Evolutionary conservation across 2,888 invertebrate genomes (phyloP).

Genomic region (Ptilodon capucinus): DNA sequence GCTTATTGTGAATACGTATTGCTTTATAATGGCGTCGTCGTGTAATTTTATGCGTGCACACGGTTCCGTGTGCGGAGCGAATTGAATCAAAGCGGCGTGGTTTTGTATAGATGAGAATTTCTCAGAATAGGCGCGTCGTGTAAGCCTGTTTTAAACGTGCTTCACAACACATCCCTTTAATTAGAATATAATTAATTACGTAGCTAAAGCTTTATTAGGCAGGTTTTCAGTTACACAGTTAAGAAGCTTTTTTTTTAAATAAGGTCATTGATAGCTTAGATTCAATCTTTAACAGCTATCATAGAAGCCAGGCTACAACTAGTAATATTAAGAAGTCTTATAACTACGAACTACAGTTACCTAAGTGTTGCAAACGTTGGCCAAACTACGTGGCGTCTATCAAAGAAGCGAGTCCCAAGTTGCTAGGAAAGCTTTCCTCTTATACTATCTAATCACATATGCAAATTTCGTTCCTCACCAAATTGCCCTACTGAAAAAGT

Average conservation of each 20-base stretch:
- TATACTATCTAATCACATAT: slow-evolving; percentile 42
- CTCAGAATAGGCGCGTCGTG: background rate
- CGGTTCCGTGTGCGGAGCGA: slow-evolving; percentile 9
- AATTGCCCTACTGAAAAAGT: slow-evolving; percentile 41
- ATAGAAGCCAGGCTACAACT: background rate
- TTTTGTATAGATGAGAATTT: slow-evolving; percentile 2
- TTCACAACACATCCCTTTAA: background rate
- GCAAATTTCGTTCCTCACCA: slow-evolving; percentile 40
- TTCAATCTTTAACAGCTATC: background rate
- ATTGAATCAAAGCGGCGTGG: slow-evolving; percentile 14
- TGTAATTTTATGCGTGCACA: slow-evolving; percentile 30
- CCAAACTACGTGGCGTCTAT: slow-evolving; percentile 4
- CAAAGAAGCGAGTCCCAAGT: slow-evolving; percentile 25
- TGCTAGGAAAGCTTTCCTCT: slow-evolving; percentile 30
- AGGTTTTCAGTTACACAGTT: too few relatives aligned
- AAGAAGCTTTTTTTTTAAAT: too few relatives aligned
- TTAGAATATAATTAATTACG: background rate
- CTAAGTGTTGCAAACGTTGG: background rate
- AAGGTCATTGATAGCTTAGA: too few relatives aligned
- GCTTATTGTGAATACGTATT: slow-evolving; percentile 48
- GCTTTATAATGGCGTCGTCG: slow-evolving; percentile 30
- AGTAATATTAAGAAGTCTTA: background rate
- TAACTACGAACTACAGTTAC: background rate
- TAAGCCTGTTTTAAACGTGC: background rate
- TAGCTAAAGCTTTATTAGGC: too few relatives aligned